Base-by-base conservation (phyloP, 1,140 invertebrate genomes). In the Anthonomus grandis region DNA sequence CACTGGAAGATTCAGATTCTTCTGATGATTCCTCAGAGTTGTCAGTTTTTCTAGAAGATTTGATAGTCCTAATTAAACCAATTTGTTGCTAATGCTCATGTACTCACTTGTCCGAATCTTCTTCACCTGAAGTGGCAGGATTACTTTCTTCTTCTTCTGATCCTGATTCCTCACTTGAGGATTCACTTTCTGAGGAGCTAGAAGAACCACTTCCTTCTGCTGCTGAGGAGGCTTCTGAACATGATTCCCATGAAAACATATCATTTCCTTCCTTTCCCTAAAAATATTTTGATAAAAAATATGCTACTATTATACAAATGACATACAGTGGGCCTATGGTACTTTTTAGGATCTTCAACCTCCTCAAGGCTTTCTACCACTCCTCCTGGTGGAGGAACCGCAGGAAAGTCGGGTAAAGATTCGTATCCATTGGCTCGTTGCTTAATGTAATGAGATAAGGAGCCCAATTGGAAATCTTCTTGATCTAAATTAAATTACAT, bases 391-490 rank as follows among this genome's bases (percentile, higher is more conserved):
- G 91, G 87, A 0, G 88, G 82, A 5, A 78, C 76, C 21, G 81
- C 77, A 0, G 96, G 95, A 70, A 95, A 97, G 4, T 81, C 72
- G 3, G 95, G 94, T 42, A 99, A 77, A 52, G 94, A 85, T 49
- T 89, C 84, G 74, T 99, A 98, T 4, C 93, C 94, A 31, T 74
- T 78, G 1, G 93, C 90, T 45, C 85, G 78, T 64, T 84, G 82
- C 64, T 97, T 95, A 21, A 98, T 80, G 69, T 95, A 93, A 77
- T 98, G 95, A 0, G 95, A 98, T 19, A 99, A 76, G 5, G 95
- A 95, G 0, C 96, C 95, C 56, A 99, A 76, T 68, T 98, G 95
- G 72, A 88, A 97, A 58, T 89, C 84, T 64, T 93, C 87, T 12
- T 87, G 79, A 62, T 92, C 91, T 84, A 27, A 9, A 50, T n/a